Conservation (phyloP, 2,113 vertebrate species). For the Pteronura brasiliensis region DNA sequence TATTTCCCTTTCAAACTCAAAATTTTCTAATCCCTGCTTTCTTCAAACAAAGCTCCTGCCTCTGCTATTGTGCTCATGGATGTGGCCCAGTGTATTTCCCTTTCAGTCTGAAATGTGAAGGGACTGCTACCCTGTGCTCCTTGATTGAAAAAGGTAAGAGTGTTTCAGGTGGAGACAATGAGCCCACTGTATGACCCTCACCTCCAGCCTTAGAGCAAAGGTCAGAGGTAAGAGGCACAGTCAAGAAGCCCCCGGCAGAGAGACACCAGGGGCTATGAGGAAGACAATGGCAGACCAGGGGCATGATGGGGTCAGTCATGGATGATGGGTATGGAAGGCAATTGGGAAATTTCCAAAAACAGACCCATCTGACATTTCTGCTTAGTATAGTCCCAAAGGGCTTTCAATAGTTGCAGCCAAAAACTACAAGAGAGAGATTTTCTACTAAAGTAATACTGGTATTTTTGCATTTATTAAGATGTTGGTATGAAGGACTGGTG, state of each 20-base stretch:
- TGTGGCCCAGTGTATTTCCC: background rate
- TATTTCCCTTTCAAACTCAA: background rate
- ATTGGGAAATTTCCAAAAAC: background rate
- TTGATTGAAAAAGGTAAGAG: background rate
- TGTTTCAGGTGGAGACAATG: background rate
- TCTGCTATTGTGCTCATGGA: background rate
- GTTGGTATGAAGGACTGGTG: background rate
- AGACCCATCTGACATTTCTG: background rate
- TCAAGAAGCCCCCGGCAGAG: background rate
- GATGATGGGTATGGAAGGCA: background rate
- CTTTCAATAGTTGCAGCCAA: background rate
- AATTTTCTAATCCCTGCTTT: background rate
- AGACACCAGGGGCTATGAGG: accelerated
- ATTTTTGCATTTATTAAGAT: background rate
- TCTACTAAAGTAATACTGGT: background rate
- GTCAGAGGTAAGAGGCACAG: accelerated
- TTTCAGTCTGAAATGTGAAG: background rate
- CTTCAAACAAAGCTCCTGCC: background rate
- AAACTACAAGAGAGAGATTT: background rate
- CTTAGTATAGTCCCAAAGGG: background rate
- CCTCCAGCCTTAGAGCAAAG: background rate
- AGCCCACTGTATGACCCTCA: accelerated
- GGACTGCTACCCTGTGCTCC: background rate
- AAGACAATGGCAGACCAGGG: too few species aligned
- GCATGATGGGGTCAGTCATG: background rate